Base-by-base conservation (phyloP, 2,888 invertebrate species). In the Ernsta delagoae region DNA sequence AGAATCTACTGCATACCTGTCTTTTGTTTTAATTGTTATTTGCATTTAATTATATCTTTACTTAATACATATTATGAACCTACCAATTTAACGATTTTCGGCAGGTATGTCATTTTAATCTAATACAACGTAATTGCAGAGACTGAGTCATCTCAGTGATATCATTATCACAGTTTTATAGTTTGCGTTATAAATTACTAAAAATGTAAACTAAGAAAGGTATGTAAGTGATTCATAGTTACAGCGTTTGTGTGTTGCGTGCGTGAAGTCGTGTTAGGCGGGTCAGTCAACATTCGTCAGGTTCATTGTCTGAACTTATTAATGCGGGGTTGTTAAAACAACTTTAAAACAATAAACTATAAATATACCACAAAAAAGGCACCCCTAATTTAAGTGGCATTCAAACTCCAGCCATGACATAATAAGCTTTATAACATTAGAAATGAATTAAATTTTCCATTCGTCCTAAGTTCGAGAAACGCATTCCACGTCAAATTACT, bases 221-320 rank as follows among this genome's bases (percentile, higher is more conserved):
- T n/a, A 78, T 72, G 70, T n/a, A n/a, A 70, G 80, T 88, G 86
- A 87, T 83, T 88, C 88, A 88, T 86, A 79, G 77, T 77, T 79
- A 45, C 5, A 48, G 12, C 48, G 48, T 48, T 12, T 1, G 6
- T 12, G 12, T 76, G 78, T 71, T 75, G 72, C 72, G 78, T 78
- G 75, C 78, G 73, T 78, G 80, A n/a, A 45, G 45, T 45, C n/a
- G 78, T 84, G 86, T 83, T 83, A 81, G 78, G 79, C 79, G 80
- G 86, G 87, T 89, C 89, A 87, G 87, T 89, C 89, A 87, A 82
- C 79, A 80, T 78, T 76, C 80, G 77, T 75, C 83, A 88, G 82
- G 90, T 89, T 88, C 88, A 90, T 84, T 85, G 89, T 87, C 84
- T 88, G 76, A 78, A 76, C 56, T 73, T 76, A 80, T 82, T 83